A percentile compares a stretch with the other conserved stretches of the same genome.
These are phyloP conservation scores for Pterobdella sp. DNA, from an alignment of 2,888 invertebrate genomes.

Conservation along the genomic window DNA sequence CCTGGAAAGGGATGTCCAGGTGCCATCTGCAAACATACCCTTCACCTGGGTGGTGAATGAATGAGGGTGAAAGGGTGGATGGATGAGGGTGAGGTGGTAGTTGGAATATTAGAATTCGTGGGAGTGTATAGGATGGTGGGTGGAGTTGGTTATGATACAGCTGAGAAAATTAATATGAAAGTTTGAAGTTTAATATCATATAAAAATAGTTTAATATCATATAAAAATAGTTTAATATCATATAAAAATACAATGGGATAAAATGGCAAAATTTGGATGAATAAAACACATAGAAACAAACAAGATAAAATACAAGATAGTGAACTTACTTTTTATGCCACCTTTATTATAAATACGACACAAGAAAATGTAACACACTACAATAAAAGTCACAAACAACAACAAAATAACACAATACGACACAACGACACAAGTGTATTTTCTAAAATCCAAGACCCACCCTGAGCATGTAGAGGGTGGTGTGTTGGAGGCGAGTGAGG, in stretches of 20 bases:
- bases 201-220: too few species aligned
- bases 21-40: neutral
- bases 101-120: neutral
- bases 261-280: too few species aligned
- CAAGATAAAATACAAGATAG: too few species aligned
- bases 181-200: too few species aligned
- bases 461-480: constrained; percentile 8
- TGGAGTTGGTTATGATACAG: neutral
- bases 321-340: too few species aligned
- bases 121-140: neutral
- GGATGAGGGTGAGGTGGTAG: neutral
- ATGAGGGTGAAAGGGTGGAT: neutral
- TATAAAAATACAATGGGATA: too few species aligned
- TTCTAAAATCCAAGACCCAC: too few species aligned
- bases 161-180: neutral
- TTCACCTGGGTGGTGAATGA: neutral
- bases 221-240: too few species aligned
- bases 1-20: neutral
- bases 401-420: too few species aligned
- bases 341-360: too few species aligned
- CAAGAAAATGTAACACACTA: neutral
- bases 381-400: neutral
- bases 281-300: too few species aligned
- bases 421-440: too few species aligned
- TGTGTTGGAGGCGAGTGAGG: constrained; percentile 1